Conservation (phyloP, 2,888 invertebrate species). For the Sturmia bella region DNA sequence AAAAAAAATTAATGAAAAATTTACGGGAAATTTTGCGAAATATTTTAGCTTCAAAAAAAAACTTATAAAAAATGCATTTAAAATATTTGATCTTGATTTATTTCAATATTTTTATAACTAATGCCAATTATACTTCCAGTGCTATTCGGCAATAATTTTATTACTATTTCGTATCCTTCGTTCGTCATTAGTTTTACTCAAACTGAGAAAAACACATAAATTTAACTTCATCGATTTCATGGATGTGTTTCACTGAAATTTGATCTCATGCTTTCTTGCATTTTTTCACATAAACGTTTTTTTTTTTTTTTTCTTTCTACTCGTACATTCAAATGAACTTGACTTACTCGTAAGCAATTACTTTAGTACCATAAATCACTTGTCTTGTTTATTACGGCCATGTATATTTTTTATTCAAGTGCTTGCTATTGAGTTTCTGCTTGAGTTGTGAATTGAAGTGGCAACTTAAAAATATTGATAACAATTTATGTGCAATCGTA, state of each 20-base stretch:
- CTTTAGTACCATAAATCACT: conserved; percentile 53
- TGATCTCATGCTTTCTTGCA: conserved; percentile 27
- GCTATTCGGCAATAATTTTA: too few relatives aligned
- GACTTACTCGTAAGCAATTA: conserved; percentile 33
- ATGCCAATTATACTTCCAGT: too few relatives aligned
- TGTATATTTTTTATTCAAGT: not conserved
- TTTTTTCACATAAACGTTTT: not conserved
- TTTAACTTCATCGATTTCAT: not conserved
- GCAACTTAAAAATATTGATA: conserved; percentile 13
- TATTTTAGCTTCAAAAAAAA: too few relatives aligned
- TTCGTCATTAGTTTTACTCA: too few relatives aligned
- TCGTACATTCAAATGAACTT: conserved; percentile 16
- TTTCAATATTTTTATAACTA: too few relatives aligned
- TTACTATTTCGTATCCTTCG: too few relatives aligned
- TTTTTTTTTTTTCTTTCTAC: not conserved
- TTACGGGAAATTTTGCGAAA: too few relatives aligned
- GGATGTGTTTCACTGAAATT: conserved; percentile 24
- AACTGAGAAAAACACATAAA: too few relatives aligned
- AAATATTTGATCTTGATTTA: too few relatives aligned
- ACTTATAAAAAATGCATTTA: too few relatives aligned
- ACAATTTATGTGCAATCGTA: not conserved
- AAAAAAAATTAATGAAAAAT: too few relatives aligned
- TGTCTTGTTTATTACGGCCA: conserved; percentile 31
- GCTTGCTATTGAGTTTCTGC: not conserved
- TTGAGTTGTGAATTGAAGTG: not conserved